Conservation (phyloP, 2,888 invertebrate species). For the Microctonus brassicae region DNA sequence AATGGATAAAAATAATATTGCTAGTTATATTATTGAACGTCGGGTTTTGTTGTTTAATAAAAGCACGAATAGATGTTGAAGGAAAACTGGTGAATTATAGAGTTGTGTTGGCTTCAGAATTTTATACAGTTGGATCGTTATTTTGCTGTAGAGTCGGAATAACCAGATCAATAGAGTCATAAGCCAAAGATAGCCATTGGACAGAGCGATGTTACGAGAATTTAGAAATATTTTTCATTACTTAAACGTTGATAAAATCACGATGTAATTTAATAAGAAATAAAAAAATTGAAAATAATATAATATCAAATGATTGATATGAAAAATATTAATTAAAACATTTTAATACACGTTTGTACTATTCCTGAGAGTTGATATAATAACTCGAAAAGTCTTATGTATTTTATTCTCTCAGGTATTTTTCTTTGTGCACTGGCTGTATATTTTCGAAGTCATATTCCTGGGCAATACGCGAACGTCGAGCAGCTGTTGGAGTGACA, state of each 20-base stretch:
- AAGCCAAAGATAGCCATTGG: background rate
- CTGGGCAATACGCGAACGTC: background rate
- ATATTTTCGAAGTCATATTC: background rate
- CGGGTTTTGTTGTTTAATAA: too few species aligned
- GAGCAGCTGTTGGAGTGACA: constrained; percentile 1
- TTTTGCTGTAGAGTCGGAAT: constrained; percentile 12
- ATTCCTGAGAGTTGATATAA: too few species aligned
- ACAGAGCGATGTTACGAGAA: background rate
- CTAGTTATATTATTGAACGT: too few species aligned
- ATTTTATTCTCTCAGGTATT: background rate
- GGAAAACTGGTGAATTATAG: constrained; percentile 13
- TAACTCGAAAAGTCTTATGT: background rate
- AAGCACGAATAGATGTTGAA: background rate
- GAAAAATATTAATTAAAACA: too few species aligned
- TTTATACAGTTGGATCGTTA: constrained; percentile 21
- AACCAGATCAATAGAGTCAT: constrained; percentile 21
- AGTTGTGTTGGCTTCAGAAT: constrained; percentile 6
- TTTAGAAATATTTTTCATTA: too few species aligned
- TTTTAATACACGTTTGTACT: too few species aligned
- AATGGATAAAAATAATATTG: too few species aligned
- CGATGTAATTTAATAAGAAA: too few species aligned
- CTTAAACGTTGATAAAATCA: too few species aligned
- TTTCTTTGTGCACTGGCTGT: background rate
- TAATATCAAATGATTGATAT: background rate
- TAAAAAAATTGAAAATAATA: background rate